Conservation (phyloP, 2,888 invertebrate genomes). For the Cenopis cana region DNA sequence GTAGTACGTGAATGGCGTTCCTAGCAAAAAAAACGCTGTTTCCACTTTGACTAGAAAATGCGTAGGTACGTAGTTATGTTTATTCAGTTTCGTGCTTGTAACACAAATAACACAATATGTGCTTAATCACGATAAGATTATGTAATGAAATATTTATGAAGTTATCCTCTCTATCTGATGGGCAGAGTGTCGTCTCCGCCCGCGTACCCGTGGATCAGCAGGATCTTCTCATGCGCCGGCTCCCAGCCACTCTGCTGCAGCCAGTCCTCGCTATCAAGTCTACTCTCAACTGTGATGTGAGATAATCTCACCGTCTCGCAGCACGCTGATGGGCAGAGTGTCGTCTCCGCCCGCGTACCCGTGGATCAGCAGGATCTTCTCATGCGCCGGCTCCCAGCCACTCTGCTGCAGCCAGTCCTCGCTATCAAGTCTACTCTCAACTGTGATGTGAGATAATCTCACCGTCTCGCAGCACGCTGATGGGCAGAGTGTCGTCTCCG, state of each 20-base stretch:
- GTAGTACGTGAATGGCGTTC: conserved; percentile 5
- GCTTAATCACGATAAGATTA: neutral
- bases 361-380: conserved; percentile 89
- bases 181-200: no score
- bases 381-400: conserved; percentile 88
- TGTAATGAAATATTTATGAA: neutral
- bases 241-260: no score
- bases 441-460: conserved; percentile 47
- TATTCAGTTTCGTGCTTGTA: neutral
- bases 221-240: no score
- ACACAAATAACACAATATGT: no score
- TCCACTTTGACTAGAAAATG: conserved; percentile 12
- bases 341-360: conserved; percentile 93
- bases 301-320: conserved; percentile 87
- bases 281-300: no score
- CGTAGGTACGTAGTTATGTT: neutral
- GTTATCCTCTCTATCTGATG: no score
- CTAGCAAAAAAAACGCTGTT: conserved; percentile 24
- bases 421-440: conserved; percentile 80
- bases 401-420: conserved; percentile 91
- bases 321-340: conserved; percentile 88
- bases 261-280: no score
- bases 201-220: no score
- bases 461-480: conserved; percentile 90
- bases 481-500: conserved; percentile 89